Conservation (phyloP, 2,888 invertebrate species). For the Andrena praecox region DNA sequence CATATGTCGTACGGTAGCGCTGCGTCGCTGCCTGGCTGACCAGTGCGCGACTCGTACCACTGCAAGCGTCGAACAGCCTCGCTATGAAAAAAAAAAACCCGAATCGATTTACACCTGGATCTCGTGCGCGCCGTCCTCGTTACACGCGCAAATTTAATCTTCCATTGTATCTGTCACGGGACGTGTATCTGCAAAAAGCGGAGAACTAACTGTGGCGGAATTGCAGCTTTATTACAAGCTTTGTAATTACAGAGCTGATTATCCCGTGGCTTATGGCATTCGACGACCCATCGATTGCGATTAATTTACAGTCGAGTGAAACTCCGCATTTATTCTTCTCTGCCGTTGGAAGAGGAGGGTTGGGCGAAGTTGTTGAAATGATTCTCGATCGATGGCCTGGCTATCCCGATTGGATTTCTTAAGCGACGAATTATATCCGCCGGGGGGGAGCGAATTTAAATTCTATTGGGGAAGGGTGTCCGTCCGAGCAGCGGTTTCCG, state of each 20-base stretch:
- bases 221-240: background rate
- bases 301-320: background rate
- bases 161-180: background rate
- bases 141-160: conserved; percentile 38
- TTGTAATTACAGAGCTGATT: background rate
- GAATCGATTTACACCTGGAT: conserved; percentile 23
- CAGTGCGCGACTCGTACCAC: conserved; percentile 30
- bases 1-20: conserved; percentile 8
- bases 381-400: background rate
- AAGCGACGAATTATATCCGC: conserved; percentile 31
- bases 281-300: background rate
- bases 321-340: background rate
- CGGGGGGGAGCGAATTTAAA: conserved; percentile 29
- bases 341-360: too few species aligned
- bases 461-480: conserved; percentile 36
- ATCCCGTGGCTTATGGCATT: background rate
- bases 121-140: conserved; percentile 12
- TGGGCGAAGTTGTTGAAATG: too few species aligned
- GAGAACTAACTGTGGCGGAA: background rate
- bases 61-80: background rate
- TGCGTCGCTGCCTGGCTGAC: conserved; percentile 44
- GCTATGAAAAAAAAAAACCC: conserved; percentile 1
- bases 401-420: conserved; percentile 4
- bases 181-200: background rate
- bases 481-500: conserved; percentile 44